These are phyloP conservation scores for Gymnocypris eckloni DNA, from an alignment of 2,797 vertebrate genomes.

Conservation along the genomic window DNA sequence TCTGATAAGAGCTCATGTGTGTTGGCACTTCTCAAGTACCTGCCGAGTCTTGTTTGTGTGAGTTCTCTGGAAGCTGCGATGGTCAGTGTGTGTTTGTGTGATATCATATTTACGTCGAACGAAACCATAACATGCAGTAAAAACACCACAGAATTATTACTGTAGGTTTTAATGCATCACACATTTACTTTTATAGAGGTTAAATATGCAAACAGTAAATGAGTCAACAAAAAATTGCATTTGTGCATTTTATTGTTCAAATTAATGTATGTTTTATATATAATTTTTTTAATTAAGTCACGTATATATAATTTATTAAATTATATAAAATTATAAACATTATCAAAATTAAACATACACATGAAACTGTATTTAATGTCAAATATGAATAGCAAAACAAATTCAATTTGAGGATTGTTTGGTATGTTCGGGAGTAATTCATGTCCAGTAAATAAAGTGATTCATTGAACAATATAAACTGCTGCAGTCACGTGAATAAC, in stretches of 20 bases:
- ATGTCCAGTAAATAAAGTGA: neutral
- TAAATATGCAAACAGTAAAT: neutral
- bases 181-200: neutral
- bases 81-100: neutral
- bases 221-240: neutral
- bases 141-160: neutral
- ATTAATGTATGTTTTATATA: neutral
- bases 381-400: neutral
- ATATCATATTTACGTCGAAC: neutral
- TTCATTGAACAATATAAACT: neutral
- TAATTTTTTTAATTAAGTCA: neutral
- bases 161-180: neutral
- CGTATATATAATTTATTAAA: neutral
- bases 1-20: neutral
- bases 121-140: neutral
- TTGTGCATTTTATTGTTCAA: neutral
- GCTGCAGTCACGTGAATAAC: neutral
- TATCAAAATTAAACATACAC: neutral
- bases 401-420: neutral
- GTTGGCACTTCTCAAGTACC: neutral
- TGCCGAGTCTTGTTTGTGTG: conserved; percentile 14
- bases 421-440: neutral
- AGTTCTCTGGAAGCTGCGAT: neutral
- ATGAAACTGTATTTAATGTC: neutral
- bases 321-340: neutral